Evolutionary conservation across 1,140 invertebrate genomes (phyloP).

Genomic region (Ceratina calcarata): DNA sequence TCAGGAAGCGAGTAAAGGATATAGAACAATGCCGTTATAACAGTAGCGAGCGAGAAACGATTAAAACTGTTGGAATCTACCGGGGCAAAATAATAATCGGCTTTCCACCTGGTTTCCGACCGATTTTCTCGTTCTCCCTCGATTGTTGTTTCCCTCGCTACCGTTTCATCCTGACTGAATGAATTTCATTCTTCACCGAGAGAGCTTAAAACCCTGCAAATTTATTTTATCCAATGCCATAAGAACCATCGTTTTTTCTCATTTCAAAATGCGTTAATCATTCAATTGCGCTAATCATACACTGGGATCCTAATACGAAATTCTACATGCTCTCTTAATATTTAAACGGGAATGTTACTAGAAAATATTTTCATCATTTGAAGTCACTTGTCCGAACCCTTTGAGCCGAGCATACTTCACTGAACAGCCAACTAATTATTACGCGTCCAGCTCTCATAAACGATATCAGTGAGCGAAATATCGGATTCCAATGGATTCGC

Average conservation of each 20-base stretch:
- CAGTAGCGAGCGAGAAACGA: not conserved
- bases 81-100: not conserved
- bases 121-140: not conserved
- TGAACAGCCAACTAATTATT: not conserved
- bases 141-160: not conserved
- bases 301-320: too few species aligned
- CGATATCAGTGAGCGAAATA: constrained; percentile 11
- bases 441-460: not conserved
- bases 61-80: not conserved
- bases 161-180: not conserved
- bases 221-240: too few species aligned
- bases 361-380: too few species aligned
- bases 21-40: constrained; percentile 11
- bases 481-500: constrained; percentile 18
- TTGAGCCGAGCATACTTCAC: not conserved
- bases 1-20: not conserved
- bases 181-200: not conserved
- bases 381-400: not conserved
- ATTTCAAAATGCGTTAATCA: too few species aligned
- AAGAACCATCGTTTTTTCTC: too few species aligned
- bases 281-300: too few species aligned
- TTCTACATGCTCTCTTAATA: too few species aligned
- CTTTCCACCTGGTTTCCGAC: not conserved
- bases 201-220: too few species aligned
- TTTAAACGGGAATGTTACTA: too few species aligned